Evolutionary conservation across 2,797 vertebrate genomes (phyloP), one percentile per base, ranked within the genome.

Genomic region (Urophycis tenuis): DNA sequence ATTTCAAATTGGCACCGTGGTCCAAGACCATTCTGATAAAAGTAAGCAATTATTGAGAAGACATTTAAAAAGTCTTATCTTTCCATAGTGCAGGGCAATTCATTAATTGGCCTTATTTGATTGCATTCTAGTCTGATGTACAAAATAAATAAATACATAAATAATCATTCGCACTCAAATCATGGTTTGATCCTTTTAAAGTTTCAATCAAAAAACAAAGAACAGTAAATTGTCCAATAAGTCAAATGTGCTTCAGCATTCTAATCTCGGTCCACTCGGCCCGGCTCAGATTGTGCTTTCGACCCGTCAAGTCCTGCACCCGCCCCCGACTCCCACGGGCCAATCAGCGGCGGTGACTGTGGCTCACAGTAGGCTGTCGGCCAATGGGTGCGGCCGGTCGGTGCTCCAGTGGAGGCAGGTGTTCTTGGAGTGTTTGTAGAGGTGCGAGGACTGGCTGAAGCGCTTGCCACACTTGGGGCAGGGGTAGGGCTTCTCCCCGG

Each of bases 391-490:
- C 10, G 3, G 36, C 91, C 0, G 93, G 94, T 0, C 82, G 86
- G 10, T 87, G 78, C 0, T 80, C 97, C 97, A 99, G 86, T 96
- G 92, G 35, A 99, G 93, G 85, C 97, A 99, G 78, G 97, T 99
- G 10, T 97, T 99, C 92, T 99, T 99, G 49, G 97, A 98, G 89
- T 98, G 98, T 88, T 99, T 99, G 87, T 99, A 99, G 14, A 99
- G 91, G 89, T 99, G 97, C 80, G 97, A 98, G 30, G 97, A 99
- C 88, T 99, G 98, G 80, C 97, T 99, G 90, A 98, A 99, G 76
- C 97, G 94, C 81, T 99, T 99, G 79, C 97, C 97, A 0, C 97
- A 99, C 91, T 98, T 98, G 25, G 99, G 94, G 85, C 97, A 99
- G 25, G 97, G 97, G 0, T 99, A 99, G 1, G 97, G 97, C 78